phyloP scores from a whole-genome alignment of 2,888 invertebrate species.

The Drosophila testacea region DNA sequence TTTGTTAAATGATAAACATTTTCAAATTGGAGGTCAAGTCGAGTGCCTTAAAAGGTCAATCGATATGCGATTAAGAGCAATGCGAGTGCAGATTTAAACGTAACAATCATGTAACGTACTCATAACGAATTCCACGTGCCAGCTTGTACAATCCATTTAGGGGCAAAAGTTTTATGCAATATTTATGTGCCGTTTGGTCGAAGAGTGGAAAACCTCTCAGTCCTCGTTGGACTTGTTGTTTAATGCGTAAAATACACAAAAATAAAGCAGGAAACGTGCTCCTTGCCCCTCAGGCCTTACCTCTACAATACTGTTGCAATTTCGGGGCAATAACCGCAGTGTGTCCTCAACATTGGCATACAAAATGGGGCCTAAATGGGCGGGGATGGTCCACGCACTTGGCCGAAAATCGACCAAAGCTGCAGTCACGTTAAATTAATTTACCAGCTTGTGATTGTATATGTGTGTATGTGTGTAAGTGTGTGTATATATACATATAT shows the following conservation, averaged over 20 bases:
- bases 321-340: slow-evolving; percentile 73
- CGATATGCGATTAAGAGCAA: slow-evolving; percentile 48
- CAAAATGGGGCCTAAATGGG: slow-evolving; percentile 23
- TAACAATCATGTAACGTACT: slow-evolving; percentile 26
- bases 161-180: slow-evolving; percentile 48
- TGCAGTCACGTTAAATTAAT: slow-evolving; percentile 81
- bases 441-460: slow-evolving; percentile 55
- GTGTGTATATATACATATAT: slow-evolving; percentile 32
- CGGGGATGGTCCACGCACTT: slow-evolving; percentile 50
- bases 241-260: slow-evolving; percentile 77
- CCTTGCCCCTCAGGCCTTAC: neutral
- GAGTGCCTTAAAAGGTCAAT: slow-evolving; percentile 1
- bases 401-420: slow-evolving; percentile 74
- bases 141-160: slow-evolving; percentile 29
- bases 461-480: slow-evolving; percentile 31
- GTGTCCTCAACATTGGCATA: slow-evolving; percentile 69
- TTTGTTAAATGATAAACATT: neutral
- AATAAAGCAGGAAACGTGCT: slow-evolving; percentile 19
- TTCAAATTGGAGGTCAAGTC: neutral
- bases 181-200: slow-evolving; percentile 53
- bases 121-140: slow-evolving; percentile 34
- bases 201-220: slow-evolving; percentile 7
- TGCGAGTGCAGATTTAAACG: neutral
- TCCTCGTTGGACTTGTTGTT: slow-evolving; percentile 38
- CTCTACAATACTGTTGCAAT: slow-evolving; percentile 39